Evolutionary conservation across 2,888 invertebrate species (phyloP).

Genomic region (Pherbina coryleti): DNA sequence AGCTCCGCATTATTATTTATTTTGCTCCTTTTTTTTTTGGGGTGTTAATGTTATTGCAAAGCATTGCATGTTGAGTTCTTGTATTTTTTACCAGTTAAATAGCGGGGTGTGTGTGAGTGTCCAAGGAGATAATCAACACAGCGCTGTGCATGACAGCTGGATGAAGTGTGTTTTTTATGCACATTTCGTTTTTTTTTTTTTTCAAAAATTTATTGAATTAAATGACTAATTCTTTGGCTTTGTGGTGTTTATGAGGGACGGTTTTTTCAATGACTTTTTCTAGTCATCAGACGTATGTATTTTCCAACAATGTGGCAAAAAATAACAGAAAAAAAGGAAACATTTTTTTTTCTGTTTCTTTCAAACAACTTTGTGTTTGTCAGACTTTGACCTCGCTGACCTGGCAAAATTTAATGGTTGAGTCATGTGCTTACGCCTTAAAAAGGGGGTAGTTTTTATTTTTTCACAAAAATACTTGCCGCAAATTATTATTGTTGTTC

Average conservation of each 20-base stretch:
- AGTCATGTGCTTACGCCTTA: background rate
- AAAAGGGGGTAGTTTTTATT: no score
- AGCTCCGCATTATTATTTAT: no score
- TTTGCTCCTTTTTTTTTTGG: background rate
- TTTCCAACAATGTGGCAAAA: no score
- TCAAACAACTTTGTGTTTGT: no score
- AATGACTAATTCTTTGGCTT: constrained; percentile 32
- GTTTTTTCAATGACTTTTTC: background rate
- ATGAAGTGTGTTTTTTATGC: background rate
- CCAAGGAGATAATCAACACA: constrained; percentile 7
- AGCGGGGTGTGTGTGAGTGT: background rate
- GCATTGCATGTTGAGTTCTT: background rate
- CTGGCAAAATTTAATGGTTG: background rate
- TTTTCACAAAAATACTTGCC: no score
- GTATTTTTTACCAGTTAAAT: background rate
- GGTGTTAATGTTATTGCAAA: no score
- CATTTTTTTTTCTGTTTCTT: no score
- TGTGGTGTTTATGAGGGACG: background rate
- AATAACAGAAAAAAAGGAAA: no score
- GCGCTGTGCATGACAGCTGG: background rate
- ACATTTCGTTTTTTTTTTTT: background rate
- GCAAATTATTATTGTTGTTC: no score
- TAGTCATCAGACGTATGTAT: background rate
- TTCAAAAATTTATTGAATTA: constrained; percentile 21
- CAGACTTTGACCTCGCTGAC: background rate